Conservation (phyloP, 2,113 vertebrate species). For the Corapipo altera region DNA sequence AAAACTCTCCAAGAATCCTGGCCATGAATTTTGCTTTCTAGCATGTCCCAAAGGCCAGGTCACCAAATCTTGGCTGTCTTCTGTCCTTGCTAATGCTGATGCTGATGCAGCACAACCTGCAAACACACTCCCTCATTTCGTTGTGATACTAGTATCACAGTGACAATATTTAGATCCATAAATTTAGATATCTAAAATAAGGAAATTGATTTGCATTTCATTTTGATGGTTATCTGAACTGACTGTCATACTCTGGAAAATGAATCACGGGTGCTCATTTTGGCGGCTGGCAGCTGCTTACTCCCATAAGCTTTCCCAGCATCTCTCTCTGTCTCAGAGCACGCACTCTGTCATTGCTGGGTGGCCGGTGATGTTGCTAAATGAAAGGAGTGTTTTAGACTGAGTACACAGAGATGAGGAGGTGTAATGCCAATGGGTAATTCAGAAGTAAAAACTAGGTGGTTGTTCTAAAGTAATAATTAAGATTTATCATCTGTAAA, state of each 20-base stretch:
- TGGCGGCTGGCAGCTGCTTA: accelerated
- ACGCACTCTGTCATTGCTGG: not conserved
- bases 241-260: not conserved
- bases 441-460: slow-evolving; percentile 18
- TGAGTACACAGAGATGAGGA: not conserved
- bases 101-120: not conserved
- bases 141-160: not conserved
- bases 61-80: not conserved
- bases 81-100: not conserved
- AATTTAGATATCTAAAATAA: not conserved
- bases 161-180: not conserved
- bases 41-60: not conserved
- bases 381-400: not conserved
- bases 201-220: not conserved
- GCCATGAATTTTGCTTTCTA: not conserved
- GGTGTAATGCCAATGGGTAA: not conserved
- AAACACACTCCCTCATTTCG: not conserved
- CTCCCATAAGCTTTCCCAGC: not conserved
- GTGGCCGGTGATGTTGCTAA: not conserved
- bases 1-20: not conserved
- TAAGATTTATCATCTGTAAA: slow-evolving; percentile 34
- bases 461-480: slow-evolving; percentile 18
- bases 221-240: not conserved
- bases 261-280: accelerated
- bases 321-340: not conserved